Percentiles rank a stretch among this genome's conserved stretches.
Evolutionary conservation across 2,797 vertebrate genomes (phyloP).

Genomic region (Pangasius sanitwongsei): DNA sequence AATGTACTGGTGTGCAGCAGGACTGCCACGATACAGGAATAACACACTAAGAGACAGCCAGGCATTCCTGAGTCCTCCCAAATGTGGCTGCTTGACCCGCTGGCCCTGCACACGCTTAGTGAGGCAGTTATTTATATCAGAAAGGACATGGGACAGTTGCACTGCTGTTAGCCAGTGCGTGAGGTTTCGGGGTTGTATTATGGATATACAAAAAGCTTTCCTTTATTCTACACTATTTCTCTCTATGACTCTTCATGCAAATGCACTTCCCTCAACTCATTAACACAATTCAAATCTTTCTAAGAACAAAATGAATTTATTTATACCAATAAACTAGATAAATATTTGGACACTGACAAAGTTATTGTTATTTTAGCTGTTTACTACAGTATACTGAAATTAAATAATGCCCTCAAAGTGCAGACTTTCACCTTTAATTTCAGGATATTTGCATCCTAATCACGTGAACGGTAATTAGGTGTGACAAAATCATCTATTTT

Average conservation of each 20-base stretch:
- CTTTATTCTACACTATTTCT: background rate
- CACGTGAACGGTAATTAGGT: constrained; percentile 48
- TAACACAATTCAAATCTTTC: background rate
- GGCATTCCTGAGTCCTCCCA: constrained; percentile 56
- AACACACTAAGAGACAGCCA: constrained; percentile 59
- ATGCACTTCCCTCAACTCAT: background rate
- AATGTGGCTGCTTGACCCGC: constrained; percentile 65
- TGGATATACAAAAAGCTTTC: background rate
- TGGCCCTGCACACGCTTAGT: constrained; percentile 54
- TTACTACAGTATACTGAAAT: background rate
- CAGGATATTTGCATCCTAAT: constrained; percentile 48
- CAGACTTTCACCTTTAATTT: background rate
- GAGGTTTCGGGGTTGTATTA: background rate
- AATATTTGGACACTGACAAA: background rate
- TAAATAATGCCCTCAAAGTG: background rate
- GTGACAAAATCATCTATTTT: background rate
- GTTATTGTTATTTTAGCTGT: background rate
- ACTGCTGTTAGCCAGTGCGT: constrained; percentile 2
- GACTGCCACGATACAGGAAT: constrained; percentile 62
- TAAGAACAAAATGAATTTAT: background rate
- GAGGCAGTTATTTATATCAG: constrained; percentile 51
- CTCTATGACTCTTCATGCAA: background rate
- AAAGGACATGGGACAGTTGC: constrained; percentile 32
- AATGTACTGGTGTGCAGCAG: constrained; percentile 46
- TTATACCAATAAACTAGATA: background rate